Conservation (phyloP, 2,888 invertebrate genomes). For the Atethmia centrago region DNA sequence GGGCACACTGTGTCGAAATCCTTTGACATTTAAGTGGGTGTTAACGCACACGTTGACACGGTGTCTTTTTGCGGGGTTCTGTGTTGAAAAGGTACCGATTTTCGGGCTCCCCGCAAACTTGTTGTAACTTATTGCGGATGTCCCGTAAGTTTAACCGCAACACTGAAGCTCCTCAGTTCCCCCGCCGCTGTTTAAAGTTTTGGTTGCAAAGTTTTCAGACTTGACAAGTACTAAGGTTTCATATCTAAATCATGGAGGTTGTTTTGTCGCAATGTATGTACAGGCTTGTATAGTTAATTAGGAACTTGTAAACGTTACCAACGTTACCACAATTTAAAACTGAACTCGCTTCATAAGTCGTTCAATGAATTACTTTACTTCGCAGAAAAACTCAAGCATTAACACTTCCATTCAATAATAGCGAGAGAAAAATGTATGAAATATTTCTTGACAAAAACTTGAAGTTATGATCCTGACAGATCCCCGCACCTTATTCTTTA, state of each 20-base stretch:
- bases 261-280: conserved; percentile 61
- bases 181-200: conserved; percentile 70
- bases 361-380: conserved; percentile 18
- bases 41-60: conserved; percentile 50
- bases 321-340: conserved; percentile 21
- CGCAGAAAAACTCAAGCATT: conserved; percentile 8
- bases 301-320: conserved; percentile 8
- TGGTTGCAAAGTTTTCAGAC: conserved; percentile 70
- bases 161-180: conserved; percentile 74
- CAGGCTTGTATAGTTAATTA: conserved; percentile 25
- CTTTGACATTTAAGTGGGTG: conserved; percentile 46
- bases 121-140: conserved; percentile 78
- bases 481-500: conserved; percentile 46
- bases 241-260: conserved; percentile 66
- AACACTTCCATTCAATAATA: conserved; percentile 39
- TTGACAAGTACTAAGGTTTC: conserved; percentile 65
- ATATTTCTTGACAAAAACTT: conserved; percentile 47
- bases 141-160: conserved; percentile 84
- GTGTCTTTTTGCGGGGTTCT: conserved; percentile 43
- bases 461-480: conserved; percentile 35
- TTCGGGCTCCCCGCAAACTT: conserved; percentile 75
- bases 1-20: conserved; percentile 62
- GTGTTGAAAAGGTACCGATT: conserved; percentile 62
- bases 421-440: conserved; percentile 36
- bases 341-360: not conserved